Conservation (phyloP, 1,140 invertebrate species). For the Camponotus floridanus region DNA sequence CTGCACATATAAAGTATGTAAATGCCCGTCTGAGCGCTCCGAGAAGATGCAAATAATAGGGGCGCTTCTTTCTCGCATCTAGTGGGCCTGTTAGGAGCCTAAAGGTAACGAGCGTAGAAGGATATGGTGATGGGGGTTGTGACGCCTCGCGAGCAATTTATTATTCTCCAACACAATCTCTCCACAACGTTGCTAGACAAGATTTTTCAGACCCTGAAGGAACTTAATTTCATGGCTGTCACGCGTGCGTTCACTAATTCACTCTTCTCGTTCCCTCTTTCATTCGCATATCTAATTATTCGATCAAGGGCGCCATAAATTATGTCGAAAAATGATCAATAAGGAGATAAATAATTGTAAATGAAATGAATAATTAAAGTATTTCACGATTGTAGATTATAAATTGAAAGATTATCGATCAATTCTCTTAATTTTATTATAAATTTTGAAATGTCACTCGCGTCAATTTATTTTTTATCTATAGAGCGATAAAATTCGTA, state of each 20-base stretch:
- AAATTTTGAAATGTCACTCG: background rate
- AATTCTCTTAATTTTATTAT: background rate
- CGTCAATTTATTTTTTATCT: background rate
- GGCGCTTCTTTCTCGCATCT: background rate
- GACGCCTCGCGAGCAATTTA: constrained; percentile 20
- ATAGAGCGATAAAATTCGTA: background rate
- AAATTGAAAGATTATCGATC: background rate
- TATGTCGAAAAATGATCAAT: background rate
- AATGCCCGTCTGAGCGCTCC: constrained; percentile 24
- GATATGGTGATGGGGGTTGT: background rate
- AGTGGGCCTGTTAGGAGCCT: background rate
- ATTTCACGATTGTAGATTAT: background rate
- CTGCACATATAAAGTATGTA: constrained; percentile 37
- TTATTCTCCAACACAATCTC: constrained; percentile 22
- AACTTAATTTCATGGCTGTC: constrained; percentile 44
- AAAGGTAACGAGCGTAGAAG: background rate
- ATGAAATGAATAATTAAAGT: background rate
- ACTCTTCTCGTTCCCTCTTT: background rate
- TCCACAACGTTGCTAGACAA: background rate
- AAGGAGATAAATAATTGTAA: background rate
- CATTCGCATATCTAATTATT: background rate
- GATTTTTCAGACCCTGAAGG: constrained; percentile 40
- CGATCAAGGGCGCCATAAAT: background rate
- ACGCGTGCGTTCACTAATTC: constrained; percentile 25
- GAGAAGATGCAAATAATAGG: constrained; percentile 55